A percentile compares a stretch with the other conserved stretches of the same genome.
Evolutionary conservation across 2,113 vertebrate species (phyloP).

Genomic region (Meleagris gallopavo): DNA sequence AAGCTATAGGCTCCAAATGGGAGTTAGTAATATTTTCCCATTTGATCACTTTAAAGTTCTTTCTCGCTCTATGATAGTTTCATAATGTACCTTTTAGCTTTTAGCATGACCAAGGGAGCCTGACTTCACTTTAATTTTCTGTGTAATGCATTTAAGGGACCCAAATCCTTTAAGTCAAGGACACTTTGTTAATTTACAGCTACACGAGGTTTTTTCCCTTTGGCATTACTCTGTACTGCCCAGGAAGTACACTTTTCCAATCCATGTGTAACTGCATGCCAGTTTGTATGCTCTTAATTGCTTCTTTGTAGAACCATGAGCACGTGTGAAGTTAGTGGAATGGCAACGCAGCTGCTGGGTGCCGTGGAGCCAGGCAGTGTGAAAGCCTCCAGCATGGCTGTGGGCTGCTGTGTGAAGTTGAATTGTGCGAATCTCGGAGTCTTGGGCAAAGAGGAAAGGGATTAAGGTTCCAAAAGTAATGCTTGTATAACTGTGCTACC

Average conservation of each 20-base stretch:
- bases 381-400: fast-evolving
- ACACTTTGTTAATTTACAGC: background rate
- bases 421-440: fast-evolving
- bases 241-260: background rate
- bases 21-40: conserved; percentile 23
- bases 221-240: background rate
- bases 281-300: background rate
- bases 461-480: background rate
- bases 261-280: background rate
- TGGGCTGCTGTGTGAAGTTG: fast-evolving
- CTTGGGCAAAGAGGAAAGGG: background rate
- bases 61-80: background rate
- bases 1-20: background rate
- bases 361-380: background rate
- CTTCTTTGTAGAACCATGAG: background rate
- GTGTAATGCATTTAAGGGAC: background rate
- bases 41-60: background rate
- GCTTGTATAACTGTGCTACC: background rate
- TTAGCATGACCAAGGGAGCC: conserved; percentile 33
- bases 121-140: conserved; percentile 14
- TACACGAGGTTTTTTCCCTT: background rate
- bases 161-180: conserved; percentile 7
- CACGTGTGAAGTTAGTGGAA: fast-evolving
- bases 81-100: conserved; percentile 36
- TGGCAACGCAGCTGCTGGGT: background rate